Base-by-base conservation (phyloP, 1,140 invertebrate genomes). In the Rhopalosiphum padi region DNA sequence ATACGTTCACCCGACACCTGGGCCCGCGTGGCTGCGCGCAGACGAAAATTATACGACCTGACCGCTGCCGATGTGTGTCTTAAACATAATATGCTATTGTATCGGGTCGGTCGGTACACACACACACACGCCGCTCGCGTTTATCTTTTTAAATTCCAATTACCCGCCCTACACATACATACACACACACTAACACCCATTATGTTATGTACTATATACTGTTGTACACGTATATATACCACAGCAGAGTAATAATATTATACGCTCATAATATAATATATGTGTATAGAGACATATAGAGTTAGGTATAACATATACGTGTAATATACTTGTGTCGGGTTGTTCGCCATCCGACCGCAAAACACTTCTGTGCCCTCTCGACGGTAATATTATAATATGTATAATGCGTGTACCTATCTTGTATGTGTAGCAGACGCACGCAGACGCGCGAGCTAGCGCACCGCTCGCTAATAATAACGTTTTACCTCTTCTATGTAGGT, bases 121-220 rank as follows among this genome's bases (percentile, higher is more conserved):
- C 48, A 46, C 60, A n/a, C 30, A 30, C 2, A 30, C 2, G 2
- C 60, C 60, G 30, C n/a, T 60, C 53, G 53, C 55, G 90, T 91
- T 91, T 91, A 91, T 91, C 90, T 68, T 91, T 91, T 91, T 91
- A 91, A 91, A 55, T 91, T 91, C 90, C 90, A 91, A 91, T 91
- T 90, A 90, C 89, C 89, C 46, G n/a, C 35, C 53, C 21, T 35
- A 68, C 87, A 35, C 87, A 35, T 25, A 23, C 68, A 5, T n/a
- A 18, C 68, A 35, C 30, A 30, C 6, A 21, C 48, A 51, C 48
- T 18, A 1, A 53, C 53, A 53, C 53, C 4, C 53, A 53, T 23
- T 60, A 60, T 60, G 30, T 60, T 60, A 60, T 60, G 55, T 60
- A 60, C 3, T n/a, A 68, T n/a, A 15, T 68, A n/a, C 30, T 60